phyloP scores from a whole-genome alignment of 2,888 invertebrate genomes.

The Acrocera orbiculus region DNA sequence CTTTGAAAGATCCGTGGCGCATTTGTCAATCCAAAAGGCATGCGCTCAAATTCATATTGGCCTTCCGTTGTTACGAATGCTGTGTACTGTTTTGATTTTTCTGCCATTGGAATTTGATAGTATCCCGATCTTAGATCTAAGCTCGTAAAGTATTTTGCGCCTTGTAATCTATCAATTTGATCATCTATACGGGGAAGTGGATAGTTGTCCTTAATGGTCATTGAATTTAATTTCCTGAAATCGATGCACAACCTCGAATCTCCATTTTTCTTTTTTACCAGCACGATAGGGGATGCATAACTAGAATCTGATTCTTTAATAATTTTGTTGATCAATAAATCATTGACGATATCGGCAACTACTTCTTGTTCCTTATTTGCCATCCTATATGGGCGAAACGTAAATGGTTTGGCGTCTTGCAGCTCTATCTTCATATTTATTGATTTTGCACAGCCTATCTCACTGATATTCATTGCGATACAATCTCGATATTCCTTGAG shows the following conservation, averaged over 20 bases:
- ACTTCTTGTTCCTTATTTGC: slow-evolving; percentile 10
- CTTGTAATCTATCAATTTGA: not conserved
- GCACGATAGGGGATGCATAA: slow-evolving; percentile 11
- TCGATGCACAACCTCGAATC: slow-evolving; percentile 16
- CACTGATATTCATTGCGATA: too few relatives aligned
- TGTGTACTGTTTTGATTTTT: not conserved
- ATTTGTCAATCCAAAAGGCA: slow-evolving; percentile 22
- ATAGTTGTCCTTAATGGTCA: slow-evolving; percentile 9
- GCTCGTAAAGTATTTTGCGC: slow-evolving; percentile 13
- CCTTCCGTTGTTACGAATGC: slow-evolving; percentile 3
- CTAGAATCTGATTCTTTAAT: slow-evolving; percentile 16
- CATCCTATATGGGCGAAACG: slow-evolving; percentile 16
- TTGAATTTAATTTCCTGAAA: slow-evolving; percentile 18
- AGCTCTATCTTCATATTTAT: slow-evolving; percentile 11
- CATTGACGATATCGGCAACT: slow-evolving; percentile 6
- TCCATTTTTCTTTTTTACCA: slow-evolving; percentile 16
- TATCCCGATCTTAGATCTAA: slow-evolving; percentile 16
- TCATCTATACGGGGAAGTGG: slow-evolving; percentile 1
- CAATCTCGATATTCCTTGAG: too few relatives aligned
- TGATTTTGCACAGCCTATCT: slow-evolving; percentile 5
- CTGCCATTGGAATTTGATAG: slow-evolving; percentile 1
- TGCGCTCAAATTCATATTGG: slow-evolving; percentile 16
- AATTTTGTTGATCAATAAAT: slow-evolving; percentile 11
- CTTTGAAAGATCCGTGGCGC: slow-evolving; percentile 19
- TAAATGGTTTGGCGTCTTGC: slow-evolving; percentile 12